Base-by-base conservation (phyloP, 2,888 invertebrate species). In the Suillia variegata region DNA sequence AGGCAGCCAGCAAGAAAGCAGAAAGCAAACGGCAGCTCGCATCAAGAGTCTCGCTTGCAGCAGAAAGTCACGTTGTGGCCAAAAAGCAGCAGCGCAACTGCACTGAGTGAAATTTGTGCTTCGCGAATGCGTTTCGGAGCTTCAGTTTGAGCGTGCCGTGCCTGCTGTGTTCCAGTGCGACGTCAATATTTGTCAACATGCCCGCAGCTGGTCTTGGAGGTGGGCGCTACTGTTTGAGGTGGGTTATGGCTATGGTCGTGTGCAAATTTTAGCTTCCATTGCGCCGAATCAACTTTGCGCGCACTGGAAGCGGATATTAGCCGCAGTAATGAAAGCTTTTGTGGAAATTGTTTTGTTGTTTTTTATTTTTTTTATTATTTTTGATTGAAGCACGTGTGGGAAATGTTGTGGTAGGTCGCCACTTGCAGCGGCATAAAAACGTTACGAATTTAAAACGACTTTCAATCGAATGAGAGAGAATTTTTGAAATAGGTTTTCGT, bases 161-260 rank as follows among this genome's bases (percentile, higher is more conserved):
- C n/a, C n/a, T n/a, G n/a, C n/a, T n/a, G n/a, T n/a, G n/a, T 45
- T 45, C 45, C 45, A 45, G 45, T 20, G 45, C 45, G 45, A 45
- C 45, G 45, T 45, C 45, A 45, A 20, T 4, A 6, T 38, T 38
- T 13, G 18, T 6, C 18, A 5, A 13, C 4, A 18, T 17, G 45
- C 45, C 18, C 10, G 3, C n/a, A n/a, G n/a, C n/a, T n/a, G n/a
- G n/a, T n/a, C n/a, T n/a, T n/a, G 10, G 6, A 4, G 3, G n/a
- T 38, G 10, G 6, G 13, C 4, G 10, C n/a, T 8, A 5, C 6
- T 13, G 38, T 8, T 8, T 38, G 20, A 20, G 17, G 45, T 45
- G 45, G 45, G 45, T 38, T n/a, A n/a, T n/a, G 38, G 38, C n/a
- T 38, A n/a, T 38, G n/a, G 13, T n/a, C n/a, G 38, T 12, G 45